phyloP scores from a whole-genome alignment of 2,888 invertebrate species.

The Acanthosepion pharaonis region DNA sequence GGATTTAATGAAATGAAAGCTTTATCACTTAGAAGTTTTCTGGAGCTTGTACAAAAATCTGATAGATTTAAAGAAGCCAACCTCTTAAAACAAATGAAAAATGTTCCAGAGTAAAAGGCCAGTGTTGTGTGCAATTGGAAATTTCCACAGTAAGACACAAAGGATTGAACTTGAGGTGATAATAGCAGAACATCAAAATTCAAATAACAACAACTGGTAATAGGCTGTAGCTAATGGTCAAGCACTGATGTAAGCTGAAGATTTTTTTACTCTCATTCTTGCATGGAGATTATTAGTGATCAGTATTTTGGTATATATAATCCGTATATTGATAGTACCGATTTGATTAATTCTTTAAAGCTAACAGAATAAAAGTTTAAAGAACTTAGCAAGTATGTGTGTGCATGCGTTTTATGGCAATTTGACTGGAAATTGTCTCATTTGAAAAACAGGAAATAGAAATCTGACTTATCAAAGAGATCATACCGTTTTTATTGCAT shows the following conservation, averaged over 20 bases:
- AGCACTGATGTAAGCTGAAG: background rate
- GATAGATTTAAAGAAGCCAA: background rate
- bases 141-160: background rate
- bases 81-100: background rate
- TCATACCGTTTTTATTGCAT: too few relatives aligned
- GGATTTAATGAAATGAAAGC: background rate
- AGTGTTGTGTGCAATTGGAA: background rate
- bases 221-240: background rate
- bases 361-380: background rate
- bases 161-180: background rate
- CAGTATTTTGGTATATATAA: background rate
- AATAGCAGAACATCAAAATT: background rate
- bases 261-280: background rate
- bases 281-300: background rate
- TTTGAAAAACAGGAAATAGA: background rate
- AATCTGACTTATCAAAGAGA: background rate
- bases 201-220: background rate
- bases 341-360: background rate
- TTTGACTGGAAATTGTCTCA: background rate
- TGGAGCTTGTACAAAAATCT: background rate
- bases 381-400: background rate
- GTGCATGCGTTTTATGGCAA: background rate
- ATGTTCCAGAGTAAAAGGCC: conserved; percentile 4
- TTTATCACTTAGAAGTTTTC: background rate
- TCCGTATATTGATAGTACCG: background rate